Conservation (phyloP, 2,797 vertebrate genomes). For the Onychomys leucogaster region DNA sequence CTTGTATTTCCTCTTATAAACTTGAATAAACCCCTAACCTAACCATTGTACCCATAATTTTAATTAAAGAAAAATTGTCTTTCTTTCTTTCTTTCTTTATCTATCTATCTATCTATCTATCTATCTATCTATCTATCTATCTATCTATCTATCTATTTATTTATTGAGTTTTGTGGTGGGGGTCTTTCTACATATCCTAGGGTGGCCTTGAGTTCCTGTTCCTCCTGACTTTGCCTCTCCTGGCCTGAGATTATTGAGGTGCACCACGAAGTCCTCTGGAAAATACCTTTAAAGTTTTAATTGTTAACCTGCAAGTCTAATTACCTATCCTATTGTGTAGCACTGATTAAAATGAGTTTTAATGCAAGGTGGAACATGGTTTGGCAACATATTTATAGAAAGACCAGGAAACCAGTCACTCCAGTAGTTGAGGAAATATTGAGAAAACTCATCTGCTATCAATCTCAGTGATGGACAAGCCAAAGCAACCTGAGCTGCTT, state of each 20-base stretch:
- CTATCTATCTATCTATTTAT: neutral
- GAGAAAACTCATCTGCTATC: neutral
- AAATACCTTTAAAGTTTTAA: neutral
- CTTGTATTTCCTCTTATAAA: neutral
- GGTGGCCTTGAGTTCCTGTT: neutral
- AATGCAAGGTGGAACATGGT: neutral
- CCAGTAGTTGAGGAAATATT: neutral
- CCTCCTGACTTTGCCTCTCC: neutral
- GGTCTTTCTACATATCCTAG: neutral
- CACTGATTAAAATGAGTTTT: slow-evolving; percentile 12
- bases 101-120: neutral
- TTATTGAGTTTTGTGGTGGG: neutral
- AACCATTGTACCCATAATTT: neutral
- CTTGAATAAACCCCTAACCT: neutral
- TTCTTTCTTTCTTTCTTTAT: neutral
- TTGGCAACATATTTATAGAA: slow-evolving; percentile 31
- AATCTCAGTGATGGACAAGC: neutral
- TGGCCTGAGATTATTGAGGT: neutral
- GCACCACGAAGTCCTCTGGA: neutral
- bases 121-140: neutral
- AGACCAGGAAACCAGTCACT: neutral
- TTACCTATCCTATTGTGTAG: neutral
- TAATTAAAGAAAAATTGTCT: neutral
- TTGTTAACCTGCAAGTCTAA: neutral
- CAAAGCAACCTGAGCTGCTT: neutral